A percentile compares a stretch with the other conserved stretches of the same genome.
Evolutionary conservation across 2,113 vertebrate species (phyloP).

Genomic region (Cavia aperea): DNA sequence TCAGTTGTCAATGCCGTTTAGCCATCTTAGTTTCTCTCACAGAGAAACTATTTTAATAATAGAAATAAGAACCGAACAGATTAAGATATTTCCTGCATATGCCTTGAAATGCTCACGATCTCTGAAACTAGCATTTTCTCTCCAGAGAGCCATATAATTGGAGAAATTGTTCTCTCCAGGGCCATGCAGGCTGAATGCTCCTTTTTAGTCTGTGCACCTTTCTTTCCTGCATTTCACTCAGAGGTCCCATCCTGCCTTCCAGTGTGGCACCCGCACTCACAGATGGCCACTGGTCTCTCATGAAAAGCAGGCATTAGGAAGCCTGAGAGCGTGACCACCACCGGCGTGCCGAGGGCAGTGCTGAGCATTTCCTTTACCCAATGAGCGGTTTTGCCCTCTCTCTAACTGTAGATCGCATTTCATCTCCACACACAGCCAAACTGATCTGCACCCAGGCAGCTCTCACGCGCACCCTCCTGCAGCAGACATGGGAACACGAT

Average conservation of each 20-base stretch:
- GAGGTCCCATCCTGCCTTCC: constrained; percentile 1
- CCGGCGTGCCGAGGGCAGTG: neutral
- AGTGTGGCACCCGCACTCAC: constrained; percentile 36
- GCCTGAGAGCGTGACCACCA: neutral
- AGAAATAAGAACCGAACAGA: constrained; percentile 39
- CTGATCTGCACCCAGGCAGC: neutral
- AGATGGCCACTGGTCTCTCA: constrained; percentile 50
- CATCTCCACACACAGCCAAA: constrained; percentile 41
- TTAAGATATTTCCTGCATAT: constrained; percentile 32
- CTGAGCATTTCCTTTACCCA: constrained; percentile 29
- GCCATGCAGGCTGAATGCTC: neutral
- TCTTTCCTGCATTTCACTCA: neutral
- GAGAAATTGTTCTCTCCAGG: neutral
- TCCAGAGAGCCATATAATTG: neutral
- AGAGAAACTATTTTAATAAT: constrained; percentile 40
- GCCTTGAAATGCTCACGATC: neutral
- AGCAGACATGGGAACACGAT: constrained; percentile 27
- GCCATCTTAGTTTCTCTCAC: constrained; percentile 28
- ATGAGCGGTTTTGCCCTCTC: constrained; percentile 34
- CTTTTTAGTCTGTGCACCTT: neutral
- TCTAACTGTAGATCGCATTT: constrained; percentile 27
- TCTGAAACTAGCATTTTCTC: constrained; percentile 31
- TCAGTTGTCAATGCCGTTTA: constrained; percentile 51
- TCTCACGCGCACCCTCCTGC: constrained; percentile 35
- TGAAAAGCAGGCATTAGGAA: neutral